Percentiles rank a stretch among this genome's conserved stretches.
Conservation (phyloP, 2,797 vertebrate genomes). For the Chaetophractus vellerosus region DNA sequence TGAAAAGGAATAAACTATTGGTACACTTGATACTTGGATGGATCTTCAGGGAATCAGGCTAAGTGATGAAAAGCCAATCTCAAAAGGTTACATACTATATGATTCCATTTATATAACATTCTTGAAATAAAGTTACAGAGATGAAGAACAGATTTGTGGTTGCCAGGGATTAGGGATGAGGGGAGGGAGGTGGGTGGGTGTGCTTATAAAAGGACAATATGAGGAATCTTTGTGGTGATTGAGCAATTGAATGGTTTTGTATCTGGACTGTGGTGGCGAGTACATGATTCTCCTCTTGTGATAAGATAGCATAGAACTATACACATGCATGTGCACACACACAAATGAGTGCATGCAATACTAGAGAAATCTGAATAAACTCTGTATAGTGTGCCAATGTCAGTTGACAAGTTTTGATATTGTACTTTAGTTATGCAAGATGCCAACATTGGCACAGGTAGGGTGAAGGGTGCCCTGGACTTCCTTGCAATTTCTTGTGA, state of each 20-base stretch:
- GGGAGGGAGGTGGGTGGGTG: background rate
- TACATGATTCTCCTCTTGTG: background rate
- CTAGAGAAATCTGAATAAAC: conserved; percentile 19
- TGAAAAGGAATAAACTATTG: conserved; percentile 10
- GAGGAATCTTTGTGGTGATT: background rate
- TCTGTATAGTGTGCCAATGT: conserved; percentile 4
- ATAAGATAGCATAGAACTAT: conserved; percentile 15
- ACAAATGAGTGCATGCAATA: background rate
- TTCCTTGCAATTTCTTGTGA: conserved; percentile 38
- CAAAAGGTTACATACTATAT: background rate
- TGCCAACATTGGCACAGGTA: background rate
- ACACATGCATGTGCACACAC: background rate
- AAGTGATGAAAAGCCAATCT: background rate
- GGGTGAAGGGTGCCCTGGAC: background rate
- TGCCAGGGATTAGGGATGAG: background rate
- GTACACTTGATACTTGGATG: background rate
- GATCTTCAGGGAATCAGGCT: conserved; percentile 38
- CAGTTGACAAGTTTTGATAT: background rate
- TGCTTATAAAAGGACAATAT: conserved; percentile 35
- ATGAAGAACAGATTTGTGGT: conserved; percentile 11
- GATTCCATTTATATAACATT: conserved; percentile 25
- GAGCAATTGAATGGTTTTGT: background rate
- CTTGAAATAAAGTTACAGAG: conserved; percentile 51
- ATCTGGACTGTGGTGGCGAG: background rate
- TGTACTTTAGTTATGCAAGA: background rate